A percentile compares a stretch with the other conserved stretches of the same genome.
phyloP scores from a whole-genome alignment of 2,797 vertebrate species.

The Furcifer pardalis region DNA sequence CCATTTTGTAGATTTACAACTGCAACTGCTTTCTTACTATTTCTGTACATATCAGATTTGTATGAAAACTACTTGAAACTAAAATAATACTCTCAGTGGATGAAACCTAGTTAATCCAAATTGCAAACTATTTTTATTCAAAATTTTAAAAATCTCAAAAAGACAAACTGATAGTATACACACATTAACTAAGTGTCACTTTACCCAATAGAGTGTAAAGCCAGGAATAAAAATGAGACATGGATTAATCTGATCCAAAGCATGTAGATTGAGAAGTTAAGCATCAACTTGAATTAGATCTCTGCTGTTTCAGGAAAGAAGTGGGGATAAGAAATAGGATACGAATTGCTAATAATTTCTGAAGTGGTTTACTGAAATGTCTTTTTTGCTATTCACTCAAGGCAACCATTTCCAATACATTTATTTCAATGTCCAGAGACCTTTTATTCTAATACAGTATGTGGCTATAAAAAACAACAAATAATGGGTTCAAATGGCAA shows the following conservation, averaged over 20 bases:
- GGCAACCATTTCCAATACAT: constrained; percentile 71
- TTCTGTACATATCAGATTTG: not conserved
- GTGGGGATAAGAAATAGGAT: constrained; percentile 56
- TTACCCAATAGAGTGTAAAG: constrained; percentile 73
- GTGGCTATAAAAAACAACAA: constrained; percentile 57
- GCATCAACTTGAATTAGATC: constrained; percentile 63
- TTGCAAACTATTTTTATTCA: constrained; percentile 84
- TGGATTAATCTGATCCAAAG: constrained; percentile 76
- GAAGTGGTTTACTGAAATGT: constrained; percentile 71
- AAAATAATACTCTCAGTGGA: constrained; percentile 62
- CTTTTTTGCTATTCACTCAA: constrained; percentile 64
- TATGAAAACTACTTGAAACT: constrained; percentile 47
- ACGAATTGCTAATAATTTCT: constrained; percentile 63
- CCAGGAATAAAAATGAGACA: constrained; percentile 75
- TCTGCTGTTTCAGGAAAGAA: constrained; percentile 64
- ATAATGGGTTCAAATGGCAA: constrained; percentile 65
- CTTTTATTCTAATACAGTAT: constrained; percentile 67
- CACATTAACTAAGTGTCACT: constrained; percentile 75
- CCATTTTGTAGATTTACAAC: not conserved
- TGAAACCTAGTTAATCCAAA: constrained; percentile 79
- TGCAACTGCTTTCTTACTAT: not conserved
- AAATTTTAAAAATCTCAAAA: constrained; percentile 81
- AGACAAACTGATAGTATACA: constrained; percentile 82
- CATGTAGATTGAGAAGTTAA: constrained; percentile 66
- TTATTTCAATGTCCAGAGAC: constrained; percentile 65